These are phyloP conservation scores for Oncorhynchus keta DNA, from an alignment of 2,113 vertebrate genomes.

Conservation along the genomic window DNA sequence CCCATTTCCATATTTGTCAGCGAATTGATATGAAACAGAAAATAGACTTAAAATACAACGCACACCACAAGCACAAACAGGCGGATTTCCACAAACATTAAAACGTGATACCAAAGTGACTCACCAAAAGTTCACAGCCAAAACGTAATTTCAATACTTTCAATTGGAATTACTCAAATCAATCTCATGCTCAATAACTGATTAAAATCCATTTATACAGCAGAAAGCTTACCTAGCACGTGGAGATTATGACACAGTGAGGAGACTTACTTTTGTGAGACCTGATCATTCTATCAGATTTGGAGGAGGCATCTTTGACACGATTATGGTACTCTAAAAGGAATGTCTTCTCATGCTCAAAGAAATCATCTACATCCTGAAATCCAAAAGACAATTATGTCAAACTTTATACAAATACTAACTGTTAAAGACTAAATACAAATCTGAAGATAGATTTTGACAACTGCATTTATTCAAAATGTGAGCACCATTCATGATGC, in stretches of 20 bases:
- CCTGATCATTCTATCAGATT: conserved; percentile 96
- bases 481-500: neutral
- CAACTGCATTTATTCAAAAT: neutral
- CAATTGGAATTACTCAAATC: neutral
- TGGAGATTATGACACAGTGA: neutral
- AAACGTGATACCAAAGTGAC: conserved; percentile 26
- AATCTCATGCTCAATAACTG: neutral
- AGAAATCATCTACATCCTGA: conserved; percentile 98
- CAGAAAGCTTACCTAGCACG: neutral
- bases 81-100: conserved; percentile 19
- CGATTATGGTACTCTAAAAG: conserved; percentile 97
- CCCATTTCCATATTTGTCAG: conserved; percentile 38
- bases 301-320: conserved; percentile 94
- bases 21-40: conserved; percentile 38
- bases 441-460: neutral
- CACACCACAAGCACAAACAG: conserved; percentile 13
- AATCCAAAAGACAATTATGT: conserved; percentile 39
- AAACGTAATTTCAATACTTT: neutral
- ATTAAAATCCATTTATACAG: neutral
- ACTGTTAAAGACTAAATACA: neutral
- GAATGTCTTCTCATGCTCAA: conserved; percentile 98
- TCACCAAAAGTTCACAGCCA: neutral
- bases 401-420: neutral
- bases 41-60: conserved; percentile 29
- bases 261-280: conserved; percentile 92